These are phyloP conservation scores for Acleris literana DNA, from an alignment of 2,888 invertebrate genomes.

Conservation along the genomic window DNA sequence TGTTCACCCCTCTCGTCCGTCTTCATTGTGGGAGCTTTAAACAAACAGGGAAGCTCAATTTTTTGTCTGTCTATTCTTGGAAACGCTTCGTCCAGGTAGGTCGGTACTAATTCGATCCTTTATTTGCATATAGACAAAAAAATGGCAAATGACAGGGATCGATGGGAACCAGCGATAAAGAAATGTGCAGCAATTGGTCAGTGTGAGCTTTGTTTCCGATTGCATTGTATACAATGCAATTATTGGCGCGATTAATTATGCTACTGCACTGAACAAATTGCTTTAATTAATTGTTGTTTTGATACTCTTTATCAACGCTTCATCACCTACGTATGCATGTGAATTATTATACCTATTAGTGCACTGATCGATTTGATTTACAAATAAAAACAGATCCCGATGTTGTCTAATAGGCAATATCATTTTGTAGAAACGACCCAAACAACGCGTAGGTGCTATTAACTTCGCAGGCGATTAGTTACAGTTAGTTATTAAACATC, in stretches of 20 bases:
- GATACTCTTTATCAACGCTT: conserved; percentile 25
- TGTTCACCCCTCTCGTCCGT: conserved; percentile 67
- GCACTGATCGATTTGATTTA: conserved; percentile 25
- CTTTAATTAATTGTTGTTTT: conserved; percentile 34
- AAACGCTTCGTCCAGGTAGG: conserved; percentile 72
- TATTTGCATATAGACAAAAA: conserved; percentile 52
- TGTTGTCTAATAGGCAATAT: conserved; percentile 19
- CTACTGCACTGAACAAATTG: conserved; percentile 20
- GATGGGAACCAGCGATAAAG: background rate
- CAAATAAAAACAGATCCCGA: conserved; percentile 12
- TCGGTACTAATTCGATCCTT: conserved; percentile 58
- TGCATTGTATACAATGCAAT: conserved; percentile 29
- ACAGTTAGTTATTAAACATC: conserved; percentile 19
- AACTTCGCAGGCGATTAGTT: conserved; percentile 25
- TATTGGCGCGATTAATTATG: conserved; percentile 26
- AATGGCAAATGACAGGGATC: conserved; percentile 41
- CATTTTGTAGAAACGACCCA: conserved; percentile 27
- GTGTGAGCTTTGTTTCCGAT: conserved; percentile 15
- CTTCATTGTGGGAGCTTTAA: conserved; percentile 75
- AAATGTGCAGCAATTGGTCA: conserved; percentile 5
- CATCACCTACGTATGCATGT: conserved; percentile 1
- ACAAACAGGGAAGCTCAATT: conserved; percentile 64
- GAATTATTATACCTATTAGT: conserved; percentile 25
- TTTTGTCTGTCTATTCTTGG: conserved; percentile 67
- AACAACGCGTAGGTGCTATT: conserved; percentile 20